These are phyloP conservation scores for Azemiops feae DNA, from an alignment of 2,113 vertebrate genomes.

Conservation along the genomic window DNA sequence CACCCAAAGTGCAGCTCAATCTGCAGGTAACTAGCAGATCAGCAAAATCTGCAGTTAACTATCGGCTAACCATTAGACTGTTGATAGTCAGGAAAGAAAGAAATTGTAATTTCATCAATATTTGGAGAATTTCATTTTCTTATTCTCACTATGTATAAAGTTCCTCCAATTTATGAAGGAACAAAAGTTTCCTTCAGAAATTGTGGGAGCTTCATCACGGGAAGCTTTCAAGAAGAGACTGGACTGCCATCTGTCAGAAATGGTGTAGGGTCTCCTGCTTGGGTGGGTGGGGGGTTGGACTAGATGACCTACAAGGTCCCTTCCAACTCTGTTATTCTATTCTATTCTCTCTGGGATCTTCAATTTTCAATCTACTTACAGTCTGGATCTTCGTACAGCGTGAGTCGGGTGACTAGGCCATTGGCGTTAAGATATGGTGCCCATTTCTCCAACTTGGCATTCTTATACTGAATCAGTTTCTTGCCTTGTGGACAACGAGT, in stretches of 20 bases:
- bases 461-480: conserved; percentile 78
- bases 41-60: no score
- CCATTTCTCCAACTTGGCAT: conserved; percentile 81
- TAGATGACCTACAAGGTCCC: no score
- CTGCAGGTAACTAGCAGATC: no score
- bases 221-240: no score
- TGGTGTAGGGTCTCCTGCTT: no score
- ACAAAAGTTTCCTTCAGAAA: no score
- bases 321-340: no score
- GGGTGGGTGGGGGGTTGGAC: no score
- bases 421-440: conserved; percentile 68
- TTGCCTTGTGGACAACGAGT: conserved; percentile 71
- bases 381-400: conserved; percentile 71
- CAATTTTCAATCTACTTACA: conserved; percentile 69
- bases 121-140: background rate
- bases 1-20: background rate
- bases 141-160: no score
- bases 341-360: background rate
- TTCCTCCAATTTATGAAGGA: no score
- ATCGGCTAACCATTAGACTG: background rate
- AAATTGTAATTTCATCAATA: background rate
- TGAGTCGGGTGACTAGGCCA: conserved; percentile 78
- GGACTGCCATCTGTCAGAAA: no score
- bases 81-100: background rate
- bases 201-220: no score